Evolutionary conservation across 2,797 vertebrate species (phyloP).

Genomic region (Gadopsis bispinosus): DNA sequence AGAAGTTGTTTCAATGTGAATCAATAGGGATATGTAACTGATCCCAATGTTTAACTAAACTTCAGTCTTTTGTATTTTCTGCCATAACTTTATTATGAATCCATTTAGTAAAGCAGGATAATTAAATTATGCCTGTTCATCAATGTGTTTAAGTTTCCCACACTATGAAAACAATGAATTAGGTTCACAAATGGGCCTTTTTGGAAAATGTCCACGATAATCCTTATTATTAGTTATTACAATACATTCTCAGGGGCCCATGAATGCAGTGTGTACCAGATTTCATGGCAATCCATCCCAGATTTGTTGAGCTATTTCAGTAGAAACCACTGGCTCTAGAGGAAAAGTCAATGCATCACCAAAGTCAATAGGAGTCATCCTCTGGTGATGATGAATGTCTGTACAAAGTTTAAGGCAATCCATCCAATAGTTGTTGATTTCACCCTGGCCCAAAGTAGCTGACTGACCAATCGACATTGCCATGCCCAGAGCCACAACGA

Average conservation of each 20-base stretch:
- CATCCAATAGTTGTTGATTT: conserved; percentile 8
- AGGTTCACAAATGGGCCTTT: neutral
- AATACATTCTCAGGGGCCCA: no score
- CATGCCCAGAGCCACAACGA: neutral
- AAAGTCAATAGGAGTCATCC: neutral
- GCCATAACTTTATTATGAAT: neutral
- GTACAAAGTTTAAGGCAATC: neutral
- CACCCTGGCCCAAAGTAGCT: neutral
- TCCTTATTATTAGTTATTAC: no score
- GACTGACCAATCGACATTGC: neutral
- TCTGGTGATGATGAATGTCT: neutral
- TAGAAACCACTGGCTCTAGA: neutral
- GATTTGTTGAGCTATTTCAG: no score
- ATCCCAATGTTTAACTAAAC: neutral
- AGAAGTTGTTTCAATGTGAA: neutral
- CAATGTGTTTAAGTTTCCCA: neutral
- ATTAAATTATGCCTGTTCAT: neutral
- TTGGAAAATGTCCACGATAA: neutral
- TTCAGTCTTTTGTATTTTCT: neutral
- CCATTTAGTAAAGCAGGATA: neutral
- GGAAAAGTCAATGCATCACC: no score
- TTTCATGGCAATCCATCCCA: no score
- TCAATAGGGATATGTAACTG: neutral
- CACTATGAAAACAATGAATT: neutral
- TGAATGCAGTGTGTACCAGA: no score